Evolutionary conservation across 2,113 vertebrate genomes (phyloP).

Genomic region (Gnathonemus echidnorhynchus): DNA sequence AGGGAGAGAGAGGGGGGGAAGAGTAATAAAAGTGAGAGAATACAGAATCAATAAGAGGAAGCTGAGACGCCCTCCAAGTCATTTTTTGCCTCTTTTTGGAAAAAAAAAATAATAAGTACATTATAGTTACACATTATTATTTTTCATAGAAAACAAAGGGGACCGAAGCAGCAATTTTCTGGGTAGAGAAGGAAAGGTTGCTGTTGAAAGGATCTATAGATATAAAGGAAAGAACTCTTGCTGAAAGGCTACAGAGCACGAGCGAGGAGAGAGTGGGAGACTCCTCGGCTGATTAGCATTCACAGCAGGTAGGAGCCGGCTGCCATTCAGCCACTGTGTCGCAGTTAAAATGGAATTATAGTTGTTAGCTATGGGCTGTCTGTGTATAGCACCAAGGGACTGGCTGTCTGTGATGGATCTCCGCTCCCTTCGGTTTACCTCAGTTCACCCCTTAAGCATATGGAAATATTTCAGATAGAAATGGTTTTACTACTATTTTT

Average conservation of each 20-base stretch:
- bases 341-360: constrained; percentile 62
- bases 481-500: not conserved
- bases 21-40: constrained; percentile 36
- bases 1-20: constrained; percentile 10
- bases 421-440: constrained; percentile 13
- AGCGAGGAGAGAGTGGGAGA: constrained; percentile 58
- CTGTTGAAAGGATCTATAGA: constrained; percentile 64
- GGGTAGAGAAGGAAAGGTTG: constrained; percentile 34
- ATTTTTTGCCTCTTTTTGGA: constrained; percentile 45
- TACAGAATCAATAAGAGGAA: constrained; percentile 70
- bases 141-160: not conserved
- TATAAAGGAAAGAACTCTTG: constrained; percentile 77
- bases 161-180: not conserved
- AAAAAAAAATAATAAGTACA: constrained; percentile 56
- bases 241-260: constrained; percentile 23
- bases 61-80: constrained; percentile 62
- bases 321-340: constrained; percentile 70
- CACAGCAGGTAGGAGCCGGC: constrained; percentile 79
- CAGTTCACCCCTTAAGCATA: constrained; percentile 17
- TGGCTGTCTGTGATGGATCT: constrained; percentile 11
- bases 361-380: constrained; percentile 23
- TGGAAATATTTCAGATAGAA: constrained; percentile 15
- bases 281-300: constrained; percentile 76
- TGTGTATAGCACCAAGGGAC: constrained; percentile 7
- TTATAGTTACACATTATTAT: not conserved